Base-by-base conservation (phyloP, 2,113 vertebrate species). In the Carlito syrichta region DNA sequence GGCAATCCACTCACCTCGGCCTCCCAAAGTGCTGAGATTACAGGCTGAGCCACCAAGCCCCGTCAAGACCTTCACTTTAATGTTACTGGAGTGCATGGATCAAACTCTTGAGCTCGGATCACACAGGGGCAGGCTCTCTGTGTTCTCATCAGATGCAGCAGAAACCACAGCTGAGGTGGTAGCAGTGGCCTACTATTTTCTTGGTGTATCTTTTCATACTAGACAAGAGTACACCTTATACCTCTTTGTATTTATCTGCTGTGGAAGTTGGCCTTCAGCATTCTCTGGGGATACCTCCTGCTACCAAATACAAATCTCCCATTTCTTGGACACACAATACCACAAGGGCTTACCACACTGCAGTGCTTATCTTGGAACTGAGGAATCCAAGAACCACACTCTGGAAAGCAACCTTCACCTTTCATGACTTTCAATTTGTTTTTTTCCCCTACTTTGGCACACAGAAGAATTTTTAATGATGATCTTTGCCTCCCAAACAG, bases 31-130 rank as follows among this genome's bases (percentile, higher is more conserved):
- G n/a, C n/a, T n/a, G n/a, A n/a, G n/a, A n/a, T n/a, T n/a, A n/a
- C n/a, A n/a, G n/a, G n/a, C n/a, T n/a, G n/a, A n/a, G n/a, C n/a
- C n/a, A n/a, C n/a, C n/a, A n/a, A n/a, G n/a, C n/a, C n/a, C n/a
- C n/a, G n/a, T n/a, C n/a, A n/a, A 99, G 98, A 98, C 99, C 98
- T 98, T 99, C 98, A 98, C 98, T 99, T 99, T 98, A 98, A 98
- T 98, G 98, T 99, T 99, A 98, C 98, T 99, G 98, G 98, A 98
- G 98, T 98, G 98, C 97, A 98, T 98, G 99, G 99, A 98, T 98
- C 98, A 98, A 98, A 98, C 97, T 98, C 98, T 98, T 98, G 98
- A 98, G 98, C 97, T 98, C 95, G 84, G 91, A 94, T 97, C 97
- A 98, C 95, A 98, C 27, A 97, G 98, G 96, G 98, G 97, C 98